phyloP scores from a whole-genome alignment of 92 coral and sea anemone species.

The Zoanthus solanderi region DNA sequence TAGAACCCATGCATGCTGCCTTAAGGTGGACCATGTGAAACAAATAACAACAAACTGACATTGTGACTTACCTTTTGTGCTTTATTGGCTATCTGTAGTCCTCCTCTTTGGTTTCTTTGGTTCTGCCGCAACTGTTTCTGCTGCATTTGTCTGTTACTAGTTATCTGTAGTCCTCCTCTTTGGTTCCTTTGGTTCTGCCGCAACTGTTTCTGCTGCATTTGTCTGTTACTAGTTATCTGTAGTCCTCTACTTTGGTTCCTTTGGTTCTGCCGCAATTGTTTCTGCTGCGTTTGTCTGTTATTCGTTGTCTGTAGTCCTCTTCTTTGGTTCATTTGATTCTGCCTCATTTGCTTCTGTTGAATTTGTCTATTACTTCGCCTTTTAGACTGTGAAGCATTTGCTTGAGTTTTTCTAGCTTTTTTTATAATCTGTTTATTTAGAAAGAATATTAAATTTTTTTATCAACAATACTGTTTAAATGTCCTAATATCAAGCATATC shows the following conservation, averaged over 20 bases:
- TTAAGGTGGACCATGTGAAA: background rate
- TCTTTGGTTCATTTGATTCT: conserved; percentile 28
- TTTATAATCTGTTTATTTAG: conserved; percentile 5
- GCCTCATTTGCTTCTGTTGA: conserved; percentile 28
- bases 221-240: conserved; percentile 15
- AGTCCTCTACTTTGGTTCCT: conserved; percentile 31
- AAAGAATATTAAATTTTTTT: background rate
- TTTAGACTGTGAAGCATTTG: conserved; percentile 4
- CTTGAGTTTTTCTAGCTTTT: conserved; percentile 18
- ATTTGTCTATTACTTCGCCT: conserved; percentile 33
- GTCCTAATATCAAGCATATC: too few relatives aligned
- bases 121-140: conserved; percentile 32
- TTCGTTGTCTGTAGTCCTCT: conserved; percentile 25
- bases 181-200: conserved; percentile 24
- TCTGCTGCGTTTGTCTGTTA: conserved; percentile 38
- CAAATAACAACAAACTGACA: background rate
- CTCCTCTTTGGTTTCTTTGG: conserved; percentile 23
- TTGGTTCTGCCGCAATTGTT: conserved; percentile 18
- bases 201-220: conserved; percentile 24
- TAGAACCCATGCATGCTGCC: too few relatives aligned
- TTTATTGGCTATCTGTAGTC: background rate
- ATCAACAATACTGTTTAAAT: background rate
- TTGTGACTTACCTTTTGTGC: background rate
- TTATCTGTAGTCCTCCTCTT: conserved; percentile 22
- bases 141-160: conserved; percentile 23